These are phyloP conservation scores for Cottus gobio DNA, from an alignment of 2,113 vertebrate species.

Conservation along the genomic window DNA sequence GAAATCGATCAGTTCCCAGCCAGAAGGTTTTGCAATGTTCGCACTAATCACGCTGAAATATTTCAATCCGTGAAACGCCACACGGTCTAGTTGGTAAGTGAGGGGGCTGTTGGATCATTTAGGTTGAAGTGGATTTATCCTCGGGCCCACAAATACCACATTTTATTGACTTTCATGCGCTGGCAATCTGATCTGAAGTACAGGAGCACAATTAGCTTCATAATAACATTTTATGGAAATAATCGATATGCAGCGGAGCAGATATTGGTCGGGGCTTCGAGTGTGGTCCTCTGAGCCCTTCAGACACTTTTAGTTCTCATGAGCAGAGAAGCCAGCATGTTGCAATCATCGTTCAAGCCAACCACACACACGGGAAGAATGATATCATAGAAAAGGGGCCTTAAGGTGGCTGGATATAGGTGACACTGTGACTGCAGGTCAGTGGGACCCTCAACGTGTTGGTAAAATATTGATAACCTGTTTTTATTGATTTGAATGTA, in stretches of 20 bases:
- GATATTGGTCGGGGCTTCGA: conserved; percentile 71
- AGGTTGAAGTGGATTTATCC: conserved; percentile 66
- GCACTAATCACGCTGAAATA: conserved; percentile 56
- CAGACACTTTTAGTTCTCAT: conserved; percentile 62
- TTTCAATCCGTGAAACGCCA: conserved; percentile 40
- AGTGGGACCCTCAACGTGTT: neutral
- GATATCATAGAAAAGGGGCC: conserved; percentile 17
- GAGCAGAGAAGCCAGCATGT: conserved; percentile 56
- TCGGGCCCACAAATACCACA: conserved; percentile 73
- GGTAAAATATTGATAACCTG: neutral
- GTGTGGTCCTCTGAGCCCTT: conserved; percentile 84
- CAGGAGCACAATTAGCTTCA: conserved; percentile 72
- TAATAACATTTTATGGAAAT: conserved; percentile 77
- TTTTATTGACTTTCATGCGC: conserved; percentile 78
- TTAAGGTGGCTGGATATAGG: neutral
- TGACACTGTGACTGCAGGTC: neutral
- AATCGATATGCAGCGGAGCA: conserved; percentile 69
- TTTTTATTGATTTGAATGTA: neutral
- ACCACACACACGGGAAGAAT: conserved; percentile 54
- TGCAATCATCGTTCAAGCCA: conserved; percentile 69
- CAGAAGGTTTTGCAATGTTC: conserved; percentile 67
- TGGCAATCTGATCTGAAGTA: conserved; percentile 70
- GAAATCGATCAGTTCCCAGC: conserved; percentile 62
- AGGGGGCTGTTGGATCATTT: conserved; percentile 70
- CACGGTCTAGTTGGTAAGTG: conserved; percentile 39